A percentile compares a stretch with the other conserved stretches of the same genome.
These are phyloP conservation scores for Myotis vivesi DNA, from an alignment of 2,797 vertebrate species.

Conservation along the genomic window DNA sequence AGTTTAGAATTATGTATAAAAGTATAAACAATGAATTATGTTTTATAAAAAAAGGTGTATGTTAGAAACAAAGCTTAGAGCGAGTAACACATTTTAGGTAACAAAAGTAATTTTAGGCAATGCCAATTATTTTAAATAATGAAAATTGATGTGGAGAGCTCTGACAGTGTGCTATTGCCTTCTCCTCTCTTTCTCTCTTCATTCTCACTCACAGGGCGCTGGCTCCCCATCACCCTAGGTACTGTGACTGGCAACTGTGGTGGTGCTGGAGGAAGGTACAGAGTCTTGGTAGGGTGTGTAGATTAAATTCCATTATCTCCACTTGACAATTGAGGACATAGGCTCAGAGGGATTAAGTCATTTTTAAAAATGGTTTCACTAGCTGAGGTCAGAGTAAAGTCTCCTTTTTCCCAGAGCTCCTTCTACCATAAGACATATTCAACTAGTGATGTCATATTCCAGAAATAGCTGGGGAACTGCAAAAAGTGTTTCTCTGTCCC, in stretches of 20 bases:
- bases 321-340: background rate
- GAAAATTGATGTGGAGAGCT: background rate
- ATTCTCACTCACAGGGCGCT: rapidly evolving
- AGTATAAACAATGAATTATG: conserved; percentile 38
- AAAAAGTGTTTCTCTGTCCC: background rate
- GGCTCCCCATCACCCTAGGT: rapidly evolving
- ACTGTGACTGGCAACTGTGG: background rate
- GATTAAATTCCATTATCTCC: background rate
- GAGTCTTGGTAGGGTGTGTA: background rate
- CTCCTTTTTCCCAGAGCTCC: conserved; percentile 30
- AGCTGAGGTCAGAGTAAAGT: conserved; percentile 38
- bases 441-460: conserved; percentile 36
- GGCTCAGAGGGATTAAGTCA: background rate
- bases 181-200: rapidly evolving
- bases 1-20: conserved; percentile 61
- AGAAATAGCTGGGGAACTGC: background rate
- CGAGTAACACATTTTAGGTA: conserved; percentile 44
- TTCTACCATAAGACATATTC: background rate
- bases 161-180: rapidly evolving
- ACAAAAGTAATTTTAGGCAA: background rate
- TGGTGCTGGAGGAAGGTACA: too few relatives aligned
- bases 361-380: background rate
- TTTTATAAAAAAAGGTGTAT: conserved; percentile 33
- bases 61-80: conserved; percentile 52
- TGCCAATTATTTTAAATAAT: background rate